phyloP scores from a whole-genome alignment of 2,888 invertebrate genomes.

The Sinohyriopsis cumingii region DNA sequence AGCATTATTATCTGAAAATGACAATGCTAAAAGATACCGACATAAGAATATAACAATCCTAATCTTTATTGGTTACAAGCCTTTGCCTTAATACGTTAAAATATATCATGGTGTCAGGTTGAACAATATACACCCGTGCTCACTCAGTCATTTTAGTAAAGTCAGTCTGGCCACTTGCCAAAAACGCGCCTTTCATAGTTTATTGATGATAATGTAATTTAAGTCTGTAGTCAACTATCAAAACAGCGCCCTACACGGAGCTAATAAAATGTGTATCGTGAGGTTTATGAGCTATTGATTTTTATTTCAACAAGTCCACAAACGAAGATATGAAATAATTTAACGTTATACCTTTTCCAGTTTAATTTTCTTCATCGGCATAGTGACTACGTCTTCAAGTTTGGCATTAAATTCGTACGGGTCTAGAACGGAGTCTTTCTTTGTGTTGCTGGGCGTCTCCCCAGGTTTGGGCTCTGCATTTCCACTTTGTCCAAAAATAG shows the following conservation, averaged over 20 bases:
- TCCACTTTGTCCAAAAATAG: conserved; percentile 33
- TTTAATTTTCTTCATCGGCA: conserved; percentile 65
- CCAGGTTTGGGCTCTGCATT: conserved; percentile 54
- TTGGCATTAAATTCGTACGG: conserved; percentile 68
- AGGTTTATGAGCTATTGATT: background rate
- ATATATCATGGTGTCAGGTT: too few relatives aligned
- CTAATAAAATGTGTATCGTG: background rate
- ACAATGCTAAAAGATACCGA: too few relatives aligned
- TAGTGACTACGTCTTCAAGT: conserved; percentile 60
- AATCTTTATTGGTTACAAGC: too few relatives aligned
- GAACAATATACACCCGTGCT: too few relatives aligned
- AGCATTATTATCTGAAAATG: too few relatives aligned
- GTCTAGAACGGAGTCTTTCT: conserved; percentile 54
- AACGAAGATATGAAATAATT: background rate
- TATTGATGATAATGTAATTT: too few relatives aligned
- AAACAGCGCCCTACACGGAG: background rate
- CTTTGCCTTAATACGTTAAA: too few relatives aligned
- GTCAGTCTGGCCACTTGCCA: too few relatives aligned
- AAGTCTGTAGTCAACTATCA: too few relatives aligned
- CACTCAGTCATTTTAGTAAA: too few relatives aligned
- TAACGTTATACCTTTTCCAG: conserved; percentile 53
- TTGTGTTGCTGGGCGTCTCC: conserved; percentile 49
- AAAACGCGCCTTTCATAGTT: too few relatives aligned
- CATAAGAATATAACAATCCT: too few relatives aligned
- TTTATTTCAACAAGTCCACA: conserved; percentile 3